Conservation (phyloP, 2,888 invertebrate species). For the Philhelius pedissequus region DNA sequence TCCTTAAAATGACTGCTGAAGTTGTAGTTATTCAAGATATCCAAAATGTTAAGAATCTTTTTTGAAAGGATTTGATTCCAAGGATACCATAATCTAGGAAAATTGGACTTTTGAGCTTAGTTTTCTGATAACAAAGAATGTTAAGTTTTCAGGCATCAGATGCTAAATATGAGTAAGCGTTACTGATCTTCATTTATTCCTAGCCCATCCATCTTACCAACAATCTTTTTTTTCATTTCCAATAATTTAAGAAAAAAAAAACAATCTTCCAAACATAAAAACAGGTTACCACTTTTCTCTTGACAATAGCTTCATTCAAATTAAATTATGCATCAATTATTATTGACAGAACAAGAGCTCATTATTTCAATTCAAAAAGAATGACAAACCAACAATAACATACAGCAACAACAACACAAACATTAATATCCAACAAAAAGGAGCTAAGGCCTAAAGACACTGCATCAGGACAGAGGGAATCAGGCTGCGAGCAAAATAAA, state of each 20-base stretch:
- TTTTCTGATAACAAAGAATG: too few species aligned
- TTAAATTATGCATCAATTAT: slow-evolving; percentile 69
- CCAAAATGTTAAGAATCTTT: too few species aligned
- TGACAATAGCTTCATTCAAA: slow-evolving; percentile 60
- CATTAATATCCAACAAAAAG: background rate
- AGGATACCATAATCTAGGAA: too few species aligned
- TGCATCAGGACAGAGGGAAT: background rate
- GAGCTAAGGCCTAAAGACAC: background rate
- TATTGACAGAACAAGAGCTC: slow-evolving; percentile 69
- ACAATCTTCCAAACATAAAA: background rate
- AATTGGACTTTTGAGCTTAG: too few species aligned
- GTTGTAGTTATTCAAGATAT: too few species aligned
- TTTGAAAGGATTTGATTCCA: too few species aligned
- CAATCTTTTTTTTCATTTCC: background rate
- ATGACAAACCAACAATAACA: slow-evolving; percentile 2
- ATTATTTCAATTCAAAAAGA: slow-evolving; percentile 59
- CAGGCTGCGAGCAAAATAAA: background rate
- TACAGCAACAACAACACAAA: background rate
- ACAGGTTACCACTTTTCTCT: background rate
- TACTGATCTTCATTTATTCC: too few species aligned
- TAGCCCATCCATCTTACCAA: too few species aligned
- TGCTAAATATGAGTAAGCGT: too few species aligned
- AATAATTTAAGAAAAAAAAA: background rate
- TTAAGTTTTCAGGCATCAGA: too few species aligned
- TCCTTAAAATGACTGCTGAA: too few species aligned